A percentile compares a stretch with the other conserved stretches of the same genome.
Evolutionary conservation across 2,113 vertebrate species (phyloP).

Genomic region (Rhizomys pruinosus): DNA sequence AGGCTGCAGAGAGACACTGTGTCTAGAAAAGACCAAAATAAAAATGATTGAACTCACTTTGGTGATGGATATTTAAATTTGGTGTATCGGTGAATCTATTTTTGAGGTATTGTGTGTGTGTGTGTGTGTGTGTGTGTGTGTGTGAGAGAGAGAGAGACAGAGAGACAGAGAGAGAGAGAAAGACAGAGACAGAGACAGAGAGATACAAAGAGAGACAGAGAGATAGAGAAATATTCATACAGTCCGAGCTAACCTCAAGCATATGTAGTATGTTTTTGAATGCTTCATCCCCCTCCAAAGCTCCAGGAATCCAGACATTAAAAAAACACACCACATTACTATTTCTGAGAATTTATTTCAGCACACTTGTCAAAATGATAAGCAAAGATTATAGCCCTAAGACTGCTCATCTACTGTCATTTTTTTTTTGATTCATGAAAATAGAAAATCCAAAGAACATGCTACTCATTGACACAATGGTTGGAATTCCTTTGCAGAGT

Average conservation of each 20-base stretch:
- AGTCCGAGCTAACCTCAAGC: background rate
- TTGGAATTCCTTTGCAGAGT: background rate
- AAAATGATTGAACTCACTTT: background rate
- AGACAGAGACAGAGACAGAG: no score
- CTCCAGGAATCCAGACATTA: background rate
- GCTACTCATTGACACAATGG: background rate
- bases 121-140: background rate
- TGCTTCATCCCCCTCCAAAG: background rate
- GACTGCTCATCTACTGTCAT: background rate
- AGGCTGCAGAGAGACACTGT: no score
- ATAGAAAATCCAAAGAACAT: background rate
- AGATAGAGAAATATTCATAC: no score
- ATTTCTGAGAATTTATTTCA: slow-evolving; percentile 22
- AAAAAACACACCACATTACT: background rate
- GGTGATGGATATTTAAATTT: background rate
- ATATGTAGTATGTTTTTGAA: background rate
- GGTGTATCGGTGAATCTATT: background rate
- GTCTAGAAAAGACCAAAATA: no score
- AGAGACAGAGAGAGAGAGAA: no score
- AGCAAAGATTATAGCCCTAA: background rate
- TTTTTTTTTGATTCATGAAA: background rate
- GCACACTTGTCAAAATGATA: slow-evolving; percentile 9
- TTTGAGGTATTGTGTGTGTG: background rate
- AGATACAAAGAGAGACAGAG: no score
- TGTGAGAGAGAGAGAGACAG: no score